Evolutionary conservation across 2,797 vertebrate species (phyloP), one percentile per base, ranked within the genome.

Genomic region (Poecilia wingei): DNA sequence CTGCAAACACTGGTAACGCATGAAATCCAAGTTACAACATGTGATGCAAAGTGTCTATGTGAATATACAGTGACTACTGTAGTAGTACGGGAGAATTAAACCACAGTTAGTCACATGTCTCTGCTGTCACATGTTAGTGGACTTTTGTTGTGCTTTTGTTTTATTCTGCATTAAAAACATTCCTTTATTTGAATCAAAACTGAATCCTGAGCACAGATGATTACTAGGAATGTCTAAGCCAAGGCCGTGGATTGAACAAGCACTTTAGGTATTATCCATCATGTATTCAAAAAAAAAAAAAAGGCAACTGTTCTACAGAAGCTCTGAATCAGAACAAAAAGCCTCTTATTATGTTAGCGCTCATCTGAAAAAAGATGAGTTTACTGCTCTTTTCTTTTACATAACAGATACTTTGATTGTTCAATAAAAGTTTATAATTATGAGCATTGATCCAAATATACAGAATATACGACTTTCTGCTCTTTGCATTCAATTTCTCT

Each of bases 221-320:
- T 39, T 66, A 39, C 46, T 22, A 22, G 3, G 46, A 51, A 47
- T 8, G 20, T 31, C 33, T 22, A 41, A 68, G 36, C 36, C 20
- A 68, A 25, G 20, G 36, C 46, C 33, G 18, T 13, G 9, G 31
- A 53, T 53, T 53, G 22, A 73, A 73, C 72, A 41, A 41, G 64
- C 72, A 73, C 49, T 41, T 53, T 53, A 55, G 36, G 22, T 53
- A 39, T 53, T 72, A 33, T 72, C 68, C n/a, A 49, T 51, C 46
- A 9, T 72, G 64, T 72, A 5, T 72, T 51, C 5, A 6, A 70
- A 28, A 70, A 41, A 9, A 31, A 46, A n/a, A 16, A 41, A 41
- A 7, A 39, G 9, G 36, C 4, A 68, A 49, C 18, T 3, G 1
- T 49, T 47, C 8, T 72, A 39, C 45, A 33, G 45, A 31, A 47